Evolutionary conservation across 2,797 vertebrate genomes (phyloP).

Genomic region (Gorsachius magnificus): DNA sequence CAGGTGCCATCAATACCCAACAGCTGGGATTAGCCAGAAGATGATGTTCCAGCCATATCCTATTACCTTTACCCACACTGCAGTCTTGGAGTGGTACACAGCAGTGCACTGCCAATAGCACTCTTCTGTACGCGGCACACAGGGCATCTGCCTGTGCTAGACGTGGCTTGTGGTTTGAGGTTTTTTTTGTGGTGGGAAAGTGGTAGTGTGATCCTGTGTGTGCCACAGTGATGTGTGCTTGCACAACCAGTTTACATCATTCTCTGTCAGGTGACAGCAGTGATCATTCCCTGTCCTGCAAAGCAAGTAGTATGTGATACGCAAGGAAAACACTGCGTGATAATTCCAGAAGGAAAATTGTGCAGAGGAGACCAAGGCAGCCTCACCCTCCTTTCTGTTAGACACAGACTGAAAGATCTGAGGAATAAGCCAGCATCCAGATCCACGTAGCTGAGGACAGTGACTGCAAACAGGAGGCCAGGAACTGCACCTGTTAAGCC

Average conservation of each 20-base stretch:
- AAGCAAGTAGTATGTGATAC: not conserved
- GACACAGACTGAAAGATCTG: not conserved
- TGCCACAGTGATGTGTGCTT: too few relatives aligned
- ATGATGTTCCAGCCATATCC: not conserved
- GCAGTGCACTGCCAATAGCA: too few relatives aligned
- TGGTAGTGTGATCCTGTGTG: too few relatives aligned
- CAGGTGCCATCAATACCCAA: not conserved
- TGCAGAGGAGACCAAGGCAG: not conserved
- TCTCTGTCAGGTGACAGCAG: too few relatives aligned
- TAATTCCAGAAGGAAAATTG: not conserved
- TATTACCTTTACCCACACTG: not conserved
- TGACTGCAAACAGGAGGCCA: not conserved
- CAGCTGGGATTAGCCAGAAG: not conserved
- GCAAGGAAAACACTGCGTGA: not conserved
- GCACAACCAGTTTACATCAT: too few relatives aligned
- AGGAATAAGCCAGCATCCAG: not conserved
- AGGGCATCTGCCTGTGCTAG: too few relatives aligned
- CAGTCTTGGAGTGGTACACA: not conserved
- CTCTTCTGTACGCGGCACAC: too few relatives aligned
- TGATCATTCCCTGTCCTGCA: not conserved
- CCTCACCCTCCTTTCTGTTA: not conserved
- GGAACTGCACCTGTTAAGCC: not conserved
- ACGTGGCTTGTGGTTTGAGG: too few relatives aligned
- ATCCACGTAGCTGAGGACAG: not conserved
- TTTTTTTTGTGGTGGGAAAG: too few relatives aligned